Conservation (phyloP, 2,113 vertebrate species). For the Anguilla japonica region DNA sequence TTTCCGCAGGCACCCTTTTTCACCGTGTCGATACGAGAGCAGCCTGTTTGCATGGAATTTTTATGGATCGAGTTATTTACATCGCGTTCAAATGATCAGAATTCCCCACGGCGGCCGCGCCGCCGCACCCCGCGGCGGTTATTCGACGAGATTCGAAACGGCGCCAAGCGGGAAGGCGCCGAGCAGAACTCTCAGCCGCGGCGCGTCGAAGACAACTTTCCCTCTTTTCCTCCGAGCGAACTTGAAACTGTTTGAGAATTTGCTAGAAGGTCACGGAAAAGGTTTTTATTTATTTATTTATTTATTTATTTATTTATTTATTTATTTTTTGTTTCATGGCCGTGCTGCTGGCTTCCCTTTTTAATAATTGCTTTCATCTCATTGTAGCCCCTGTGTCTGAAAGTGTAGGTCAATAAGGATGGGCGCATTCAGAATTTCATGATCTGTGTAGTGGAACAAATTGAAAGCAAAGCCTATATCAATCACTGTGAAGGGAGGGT, state of each 20-base stretch:
- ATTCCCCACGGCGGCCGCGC: background rate
- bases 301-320: too few species aligned
- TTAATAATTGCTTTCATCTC: conserved; percentile 86
- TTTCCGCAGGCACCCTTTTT: conserved; percentile 32
- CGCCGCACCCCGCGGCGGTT: background rate
- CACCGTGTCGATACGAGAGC: conserved; percentile 19
- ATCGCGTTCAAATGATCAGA: background rate
- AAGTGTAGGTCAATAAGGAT: conserved; percentile 93
- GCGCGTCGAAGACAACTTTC: conserved; percentile 43
- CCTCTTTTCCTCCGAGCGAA: conserved; percentile 44
- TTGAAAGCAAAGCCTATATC: conserved; percentile 98
- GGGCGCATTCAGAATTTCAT: conserved; percentile 93
- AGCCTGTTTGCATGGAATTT: conserved; percentile 16
- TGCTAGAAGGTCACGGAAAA: conserved; percentile 74
- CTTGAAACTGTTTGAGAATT: conserved; percentile 69
- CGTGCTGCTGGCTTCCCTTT: conserved; percentile 71
- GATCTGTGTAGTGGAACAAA: conserved; percentile 99
- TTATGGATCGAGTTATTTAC: background rate
- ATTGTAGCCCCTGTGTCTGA: conserved; percentile 82
- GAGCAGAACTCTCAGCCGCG: conserved; percentile 6
- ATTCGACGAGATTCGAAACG: background rate
- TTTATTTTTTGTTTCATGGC: conserved; percentile 74
- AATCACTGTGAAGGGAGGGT: conserved; percentile 96
- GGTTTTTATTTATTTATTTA: conserved; percentile 59
- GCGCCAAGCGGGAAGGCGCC: background rate